A percentile compares a stretch with the other conserved stretches of the same genome.
phyloP scores from a whole-genome alignment of 37 sponge, comb jelly and placozoan species.

The Mnemiopsis leidyi region DNA sequence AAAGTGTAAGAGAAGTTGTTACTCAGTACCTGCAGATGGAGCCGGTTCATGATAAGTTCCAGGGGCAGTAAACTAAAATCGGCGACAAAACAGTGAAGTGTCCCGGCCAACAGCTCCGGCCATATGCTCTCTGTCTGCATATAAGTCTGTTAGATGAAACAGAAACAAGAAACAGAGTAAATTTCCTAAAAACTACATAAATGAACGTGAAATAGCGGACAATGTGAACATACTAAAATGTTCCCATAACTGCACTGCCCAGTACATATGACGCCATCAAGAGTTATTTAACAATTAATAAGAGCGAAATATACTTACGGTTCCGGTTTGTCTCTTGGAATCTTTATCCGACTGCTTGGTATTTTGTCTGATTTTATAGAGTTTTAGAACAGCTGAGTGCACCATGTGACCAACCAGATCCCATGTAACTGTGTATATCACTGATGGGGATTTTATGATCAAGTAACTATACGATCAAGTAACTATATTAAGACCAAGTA shows the following conservation, averaged over 20 bases:
- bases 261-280: too few relatives aligned
- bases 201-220: too few relatives aligned
- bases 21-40: constrained; percentile 32
- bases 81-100: constrained; percentile 40
- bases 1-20: too few relatives aligned
- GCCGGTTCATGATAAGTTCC: constrained; percentile 42
- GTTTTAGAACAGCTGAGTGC: constrained; percentile 1
- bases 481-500: too few relatives aligned
- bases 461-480: neutral
- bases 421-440: neutral
- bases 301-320: too few relatives aligned
- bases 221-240: too few relatives aligned
- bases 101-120: constrained; percentile 22
- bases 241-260: too few relatives aligned
- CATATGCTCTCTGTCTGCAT: constrained; percentile 19
- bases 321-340: neutral
- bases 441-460: too few relatives aligned
- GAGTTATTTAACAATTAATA: too few relatives aligned
- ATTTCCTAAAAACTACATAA: too few relatives aligned
- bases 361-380: neutral
- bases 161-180: too few relatives aligned
- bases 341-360: constrained; percentile 24
- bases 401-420: constrained; percentile 18
- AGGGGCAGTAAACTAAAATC: neutral
- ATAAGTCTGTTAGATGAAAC: too few relatives aligned